Base-by-base conservation (phyloP, 2,888 invertebrate species). In the Apamea sordens region DNA sequence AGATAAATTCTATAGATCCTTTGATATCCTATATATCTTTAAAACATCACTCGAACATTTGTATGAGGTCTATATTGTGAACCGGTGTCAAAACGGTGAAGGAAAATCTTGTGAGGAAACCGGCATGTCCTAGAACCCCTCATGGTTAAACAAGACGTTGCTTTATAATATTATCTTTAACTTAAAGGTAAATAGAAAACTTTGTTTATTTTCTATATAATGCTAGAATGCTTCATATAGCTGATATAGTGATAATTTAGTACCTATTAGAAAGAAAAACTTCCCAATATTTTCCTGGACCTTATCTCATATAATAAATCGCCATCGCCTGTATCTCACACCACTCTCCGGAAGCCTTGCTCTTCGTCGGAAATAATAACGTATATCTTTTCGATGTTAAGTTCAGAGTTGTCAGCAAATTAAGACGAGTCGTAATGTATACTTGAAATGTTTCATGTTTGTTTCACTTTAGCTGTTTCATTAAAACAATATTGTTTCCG, bases 371-470 rank as follows among this genome's bases (percentile, higher is more conserved):
- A 83, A 88, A 88, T 89, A 89, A 89, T 89, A 89, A 86, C 82
- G 84, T 88, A 82, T 87, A 89, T 85, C 87, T 88, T 87, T 89
- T 88, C 79, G 75, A 89, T 85, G 87, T 76, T 87, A 85, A 87
- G 83, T 89, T 89, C 86, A 28, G 74, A 86, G 80, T 83, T 85
- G 86, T 86, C 86, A 82, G 76, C 85, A 84, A 88, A 89, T 89
- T 89, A 87, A 87, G 80, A 83, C 81, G 83, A 79, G 73, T 61
- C 72, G 70, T 68, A 63, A 74, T 75, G 64, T 77, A 78, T 65
- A 88, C 80, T 73, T 86, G 77, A 70, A 73, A 77, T 79, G 79
- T 82, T 79, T 50, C 76, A 53, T 74, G 77, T 88, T 78, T 87
- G 74, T 76, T 84, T 79, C 59, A 64, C 28, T 84, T 76, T 44